These are phyloP conservation scores for Trinorchestia longiramus DNA, from an alignment of 1,140 invertebrate genomes.

Conservation along the genomic window DNA sequence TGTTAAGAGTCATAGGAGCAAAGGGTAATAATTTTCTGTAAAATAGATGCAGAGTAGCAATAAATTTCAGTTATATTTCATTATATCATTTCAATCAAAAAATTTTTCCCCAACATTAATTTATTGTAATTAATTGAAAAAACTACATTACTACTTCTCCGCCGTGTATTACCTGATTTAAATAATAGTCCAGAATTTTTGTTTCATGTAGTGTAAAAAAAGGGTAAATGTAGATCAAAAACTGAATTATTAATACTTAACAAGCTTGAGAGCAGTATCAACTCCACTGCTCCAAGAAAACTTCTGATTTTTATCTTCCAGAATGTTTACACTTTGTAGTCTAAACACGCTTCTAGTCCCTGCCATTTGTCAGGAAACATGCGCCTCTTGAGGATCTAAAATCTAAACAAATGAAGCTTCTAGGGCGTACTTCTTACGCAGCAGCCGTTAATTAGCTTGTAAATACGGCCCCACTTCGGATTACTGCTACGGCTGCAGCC, in stretches of 20 bases:
- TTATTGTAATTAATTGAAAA: no score
- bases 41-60: no score
- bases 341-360: background rate
- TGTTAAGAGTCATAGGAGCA: no score
- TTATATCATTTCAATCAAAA: no score
- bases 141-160: no score
- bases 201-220: no score
- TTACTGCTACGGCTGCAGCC: constrained; percentile 35
- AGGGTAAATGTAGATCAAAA: no score
- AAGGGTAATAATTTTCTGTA: no score
- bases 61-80: no score
- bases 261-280: background rate
- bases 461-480: constrained; percentile 41
- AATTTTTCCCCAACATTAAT: no score
- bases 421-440: background rate
- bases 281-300: background rate
- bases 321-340: background rate
- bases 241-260: background rate
- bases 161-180: no score
- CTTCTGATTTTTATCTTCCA: background rate
- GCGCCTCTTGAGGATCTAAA: background rate
- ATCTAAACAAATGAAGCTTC: constrained; percentile 9
- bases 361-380: background rate
- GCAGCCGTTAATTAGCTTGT: constrained; percentile 32
- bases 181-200: no score